These are phyloP conservation scores for Tiliqua scincoides DNA, from an alignment of 2,113 vertebrate genomes.

Conservation along the genomic window DNA sequence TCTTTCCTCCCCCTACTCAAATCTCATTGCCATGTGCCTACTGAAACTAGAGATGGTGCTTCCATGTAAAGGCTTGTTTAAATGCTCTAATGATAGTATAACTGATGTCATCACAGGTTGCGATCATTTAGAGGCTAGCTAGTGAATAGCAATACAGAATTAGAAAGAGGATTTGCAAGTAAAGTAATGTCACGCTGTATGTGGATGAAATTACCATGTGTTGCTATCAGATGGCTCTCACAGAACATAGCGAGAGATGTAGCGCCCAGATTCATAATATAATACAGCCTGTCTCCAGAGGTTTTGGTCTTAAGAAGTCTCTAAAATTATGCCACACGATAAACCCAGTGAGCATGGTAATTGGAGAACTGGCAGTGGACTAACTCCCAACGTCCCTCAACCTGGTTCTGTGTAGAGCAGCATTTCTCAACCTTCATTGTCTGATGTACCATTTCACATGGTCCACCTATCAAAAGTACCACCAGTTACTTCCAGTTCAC, in stretches of 20 bases:
- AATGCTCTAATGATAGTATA: neutral
- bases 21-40: neutral
- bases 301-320: neutral
- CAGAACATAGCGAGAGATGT: neutral
- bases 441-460: too few species aligned
- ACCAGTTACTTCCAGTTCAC: too few species aligned
- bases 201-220: neutral
- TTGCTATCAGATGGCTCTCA: neutral
- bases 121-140: neutral
- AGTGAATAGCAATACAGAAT: neutral
- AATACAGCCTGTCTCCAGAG: neutral
- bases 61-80: neutral
- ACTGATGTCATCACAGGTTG: neutral
- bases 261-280: neutral
- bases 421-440: too few species aligned
- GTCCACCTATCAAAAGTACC: too few species aligned
- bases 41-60: neutral
- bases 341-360: neutral
- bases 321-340: neutral
- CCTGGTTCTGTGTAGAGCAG: neutral
- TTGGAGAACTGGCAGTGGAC: neutral
- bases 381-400: neutral
- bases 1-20: neutral
- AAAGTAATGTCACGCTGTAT: neutral
- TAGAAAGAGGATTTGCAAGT: slow-evolving; percentile 2